Base-by-base conservation (phyloP, 2,888 invertebrate genomes). In the Muscina levida region DNA sequence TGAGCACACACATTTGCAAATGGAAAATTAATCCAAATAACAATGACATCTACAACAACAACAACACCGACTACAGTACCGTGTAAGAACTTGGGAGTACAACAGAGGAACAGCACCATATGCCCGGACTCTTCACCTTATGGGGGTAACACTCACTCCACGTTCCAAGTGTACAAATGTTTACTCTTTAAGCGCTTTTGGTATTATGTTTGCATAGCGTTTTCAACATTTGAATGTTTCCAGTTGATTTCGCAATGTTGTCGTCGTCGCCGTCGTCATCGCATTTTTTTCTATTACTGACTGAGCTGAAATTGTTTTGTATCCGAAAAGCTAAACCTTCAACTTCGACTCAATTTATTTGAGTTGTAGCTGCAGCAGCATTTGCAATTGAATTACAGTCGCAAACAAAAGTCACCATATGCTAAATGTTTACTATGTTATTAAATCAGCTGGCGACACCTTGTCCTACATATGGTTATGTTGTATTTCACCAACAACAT, bases 11-110 rank as follows among this genome's bases (percentile, higher is more conserved):
- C 53, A 72, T 57, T 62, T 39, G 53, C 53, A 66, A 80, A 76
- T 57, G 67, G 72, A 62, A 76, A 76, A 72, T 81, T 74, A 77
- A 81, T 73, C 77, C 62, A 71, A 72, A 48, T 57, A 37, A 31
- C 37, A 70, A 70, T 51, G 44, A 62, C 17, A 62, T 62, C 42
- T 39, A 42, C 62, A 39, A 2, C 37, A 57, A 11, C 51, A 19
- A 22, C 22, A 51, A n/a, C n/a, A n/a, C n/a, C n/a, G n/a, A n/a
- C n/a, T n/a, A n/a, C n/a, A n/a, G n/a, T n/a, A n/a, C n/a, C n/a
- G n/a, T n/a, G n/a, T n/a, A n/a, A n/a, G n/a, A n/a, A n/a, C n/a
- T n/a, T n/a, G n/a, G n/a, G n/a, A n/a, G n/a, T n/a, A n/a, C n/a
- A n/a, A n/a, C n/a, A n/a, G n/a, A n/a, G n/a, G n/a, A n/a, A n/a